phyloP scores from a whole-genome alignment of 2,113 vertebrate species.

The Cromileptes altivelis region DNA sequence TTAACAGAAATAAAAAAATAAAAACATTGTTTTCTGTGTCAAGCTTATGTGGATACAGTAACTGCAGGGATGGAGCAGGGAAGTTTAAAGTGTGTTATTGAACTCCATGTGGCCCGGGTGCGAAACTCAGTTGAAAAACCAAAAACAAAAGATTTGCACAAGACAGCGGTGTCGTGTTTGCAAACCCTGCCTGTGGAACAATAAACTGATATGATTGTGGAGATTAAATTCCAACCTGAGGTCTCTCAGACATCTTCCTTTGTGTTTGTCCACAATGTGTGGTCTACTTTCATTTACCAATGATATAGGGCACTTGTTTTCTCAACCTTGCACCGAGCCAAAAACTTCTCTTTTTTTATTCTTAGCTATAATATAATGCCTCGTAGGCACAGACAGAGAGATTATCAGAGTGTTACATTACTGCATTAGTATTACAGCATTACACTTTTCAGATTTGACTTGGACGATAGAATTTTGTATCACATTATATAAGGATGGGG shows the following conservation, averaged over 20 bases:
- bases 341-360: not conserved
- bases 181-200: slow-evolving; percentile 37
- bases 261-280: slow-evolving; percentile 18
- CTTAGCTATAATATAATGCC: not conserved
- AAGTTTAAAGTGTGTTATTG: slow-evolving; percentile 9
- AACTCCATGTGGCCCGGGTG: slow-evolving; percentile 15
- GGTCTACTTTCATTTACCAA: not conserved
- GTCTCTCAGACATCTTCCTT: slow-evolving; percentile 24
- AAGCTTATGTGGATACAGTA: not conserved
- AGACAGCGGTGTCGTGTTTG: slow-evolving; percentile 45
- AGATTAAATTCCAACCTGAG: slow-evolving; percentile 43
- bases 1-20: not conserved
- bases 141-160: slow-evolving; percentile 28
- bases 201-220: slow-evolving; percentile 37
- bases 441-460: not conserved
- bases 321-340: not conserved
- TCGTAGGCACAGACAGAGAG: not conserved
- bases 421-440: not conserved
- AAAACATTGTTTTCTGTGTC: not conserved
- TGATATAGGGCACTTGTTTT: not conserved
- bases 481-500: not conserved
- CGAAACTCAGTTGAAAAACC: slow-evolving; percentile 7
- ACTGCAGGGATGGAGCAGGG: not conserved
- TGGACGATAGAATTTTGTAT: not conserved
- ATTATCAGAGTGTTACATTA: not conserved